These are phyloP conservation scores for Antechinus stuartii DNA, from an alignment of 2,113 vertebrate genomes.

Conservation along the genomic window DNA sequence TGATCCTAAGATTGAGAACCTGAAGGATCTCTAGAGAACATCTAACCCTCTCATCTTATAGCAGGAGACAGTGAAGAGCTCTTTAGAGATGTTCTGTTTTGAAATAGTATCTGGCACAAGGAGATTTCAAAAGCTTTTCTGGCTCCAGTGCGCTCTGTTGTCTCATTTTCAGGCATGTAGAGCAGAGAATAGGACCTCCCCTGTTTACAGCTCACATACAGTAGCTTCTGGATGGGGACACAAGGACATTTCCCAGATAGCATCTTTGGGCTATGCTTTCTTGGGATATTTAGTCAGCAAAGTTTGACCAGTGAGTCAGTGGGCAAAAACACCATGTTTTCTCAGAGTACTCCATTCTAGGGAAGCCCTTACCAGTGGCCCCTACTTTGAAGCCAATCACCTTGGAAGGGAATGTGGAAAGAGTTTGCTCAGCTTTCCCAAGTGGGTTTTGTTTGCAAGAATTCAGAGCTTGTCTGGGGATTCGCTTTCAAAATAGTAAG, in stretches of 20 bases:
- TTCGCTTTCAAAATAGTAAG: conserved; percentile 9
- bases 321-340: conserved; percentile 65
- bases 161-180: background rate
- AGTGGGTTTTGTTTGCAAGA: conserved; percentile 25
- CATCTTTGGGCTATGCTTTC: conserved; percentile 55
- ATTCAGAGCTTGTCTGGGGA: background rate
- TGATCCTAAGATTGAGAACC: background rate
- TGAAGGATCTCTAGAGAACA: conserved; percentile 37
- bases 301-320: conserved; percentile 68
- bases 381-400: conserved; percentile 69
- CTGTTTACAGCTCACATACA: conserved; percentile 2
- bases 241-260: background rate
- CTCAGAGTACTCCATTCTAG: conserved; percentile 68
- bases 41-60: conserved; percentile 71
- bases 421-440: conserved; percentile 6
- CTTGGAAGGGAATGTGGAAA: conserved; percentile 39
- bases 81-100: conserved; percentile 78
- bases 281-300: conserved; percentile 58
- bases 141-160: conserved; percentile 47
- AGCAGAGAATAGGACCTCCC: conserved; percentile 6
- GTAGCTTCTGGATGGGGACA: conserved; percentile 42
- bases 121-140: conserved; percentile 67
- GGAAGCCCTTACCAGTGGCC: conserved; percentile 74
- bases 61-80: conserved; percentile 59
- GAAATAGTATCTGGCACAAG: conserved; percentile 70